Percentiles rank a stretch among this genome's conserved stretches.
Evolutionary conservation across 2,797 vertebrate genomes (phyloP).

Genomic region (Megalops cyprinoides): DNA sequence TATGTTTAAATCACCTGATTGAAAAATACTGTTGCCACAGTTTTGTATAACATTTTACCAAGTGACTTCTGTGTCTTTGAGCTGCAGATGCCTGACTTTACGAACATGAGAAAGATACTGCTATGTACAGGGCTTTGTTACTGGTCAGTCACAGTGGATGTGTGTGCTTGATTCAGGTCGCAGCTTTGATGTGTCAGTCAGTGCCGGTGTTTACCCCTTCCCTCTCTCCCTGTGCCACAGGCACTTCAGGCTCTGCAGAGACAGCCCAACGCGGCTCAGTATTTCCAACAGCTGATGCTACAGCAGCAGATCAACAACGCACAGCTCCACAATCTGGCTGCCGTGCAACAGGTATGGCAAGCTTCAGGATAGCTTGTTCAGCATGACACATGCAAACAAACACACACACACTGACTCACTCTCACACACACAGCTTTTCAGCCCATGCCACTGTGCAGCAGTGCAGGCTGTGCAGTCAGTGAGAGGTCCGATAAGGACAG

Average conservation of each 20-base stretch:
- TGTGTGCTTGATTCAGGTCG: neutral
- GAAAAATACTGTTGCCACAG: neutral
- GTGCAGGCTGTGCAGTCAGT: neutral
- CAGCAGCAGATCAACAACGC: constrained; percentile 96
- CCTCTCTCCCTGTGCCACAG: constrained; percentile 65
- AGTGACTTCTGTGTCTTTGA: too few species aligned
- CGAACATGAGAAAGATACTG: too few species aligned
- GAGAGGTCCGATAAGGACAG: neutral
- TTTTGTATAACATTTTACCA: too few species aligned
- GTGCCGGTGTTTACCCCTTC: neutral
- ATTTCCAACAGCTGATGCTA: constrained; percentile 98
- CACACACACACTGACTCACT: neutral
- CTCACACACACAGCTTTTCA: too few species aligned
- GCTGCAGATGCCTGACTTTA: too few species aligned
- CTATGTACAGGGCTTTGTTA: neutral
- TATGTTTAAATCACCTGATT: neutral
- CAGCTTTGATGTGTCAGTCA: neutral
- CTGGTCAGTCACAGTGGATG: neutral
- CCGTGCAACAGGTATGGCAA: constrained; percentile 90
- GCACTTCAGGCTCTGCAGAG: constrained; percentile 94
- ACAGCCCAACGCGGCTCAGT: constrained; percentile 96
- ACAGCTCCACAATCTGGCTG: constrained; percentile 93
- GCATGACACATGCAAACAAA: neutral
- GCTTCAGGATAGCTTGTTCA: neutral
- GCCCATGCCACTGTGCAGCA: neutral